Evolutionary conservation across 2,888 invertebrate genomes (phyloP), one percentile per base, ranked within the genome.

Genomic region (Azorinus chamasolen): DNA sequence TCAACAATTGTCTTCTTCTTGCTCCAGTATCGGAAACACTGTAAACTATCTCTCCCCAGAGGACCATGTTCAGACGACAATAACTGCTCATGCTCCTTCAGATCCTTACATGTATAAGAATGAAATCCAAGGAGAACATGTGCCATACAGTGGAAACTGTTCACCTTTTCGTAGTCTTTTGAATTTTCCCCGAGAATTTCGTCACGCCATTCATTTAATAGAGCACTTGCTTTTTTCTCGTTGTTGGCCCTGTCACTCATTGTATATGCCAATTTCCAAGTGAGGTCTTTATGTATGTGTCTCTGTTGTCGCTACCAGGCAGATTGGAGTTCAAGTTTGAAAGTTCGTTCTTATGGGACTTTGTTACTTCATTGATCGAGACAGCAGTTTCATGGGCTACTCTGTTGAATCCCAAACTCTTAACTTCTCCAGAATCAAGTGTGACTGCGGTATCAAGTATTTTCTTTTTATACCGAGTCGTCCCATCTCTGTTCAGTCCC

Each of bases 101-200:
- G 6, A 20, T 71, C 66, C 25, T 20, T n/a, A 32, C 58, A 64
- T 3, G 41, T 27, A 54, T 74, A 68, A 8, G 37, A 24, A 39
- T 73, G 71, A 24, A 75, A 64, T 0, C 75, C 78, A 14, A 83
- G 54, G 0, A 83, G 54, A 6, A 83, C 80, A 66, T 74, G 79
- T 12, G 66, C 70, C 78, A 78, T 73, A 61, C 73, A 78, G 24
- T 73, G 55, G 41, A 71, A 71, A 39, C n/a, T 12, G 50, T 63
- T 41, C 25, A 71, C 41, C 20, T 18, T 63, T n/a, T 53, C 6
- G 8, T 25, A 25, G n/a, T 12, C 51, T 2, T 10, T 22, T 5
- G 18, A 12, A 12, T n/a, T 25, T 6, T 20, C n/a, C 2, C 6
- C 16, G 24, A 51, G 22, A 8, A 51, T 16, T 22, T 20, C 51